These are phyloP conservation scores for Platycheirus albimanus DNA, from an alignment of 2,888 invertebrate genomes.

Conservation along the genomic window DNA sequence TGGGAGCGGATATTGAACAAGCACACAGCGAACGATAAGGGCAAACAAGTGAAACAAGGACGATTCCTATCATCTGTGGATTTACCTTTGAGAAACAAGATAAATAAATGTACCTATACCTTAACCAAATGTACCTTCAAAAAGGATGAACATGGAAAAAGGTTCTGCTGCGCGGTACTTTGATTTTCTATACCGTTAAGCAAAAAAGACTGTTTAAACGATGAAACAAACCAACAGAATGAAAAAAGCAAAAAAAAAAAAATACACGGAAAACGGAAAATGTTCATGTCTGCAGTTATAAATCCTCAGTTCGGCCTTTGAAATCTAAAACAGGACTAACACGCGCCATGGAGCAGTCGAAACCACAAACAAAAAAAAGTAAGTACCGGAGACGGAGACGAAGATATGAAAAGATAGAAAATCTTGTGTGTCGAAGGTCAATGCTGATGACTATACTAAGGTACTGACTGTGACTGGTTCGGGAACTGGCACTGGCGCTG, in stretches of 20 bases:
- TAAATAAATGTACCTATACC: neutral
- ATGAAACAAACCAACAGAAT: slow-evolving; percentile 23
- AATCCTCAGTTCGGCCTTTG: slow-evolving; percentile 46
- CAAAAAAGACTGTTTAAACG: slow-evolving; percentile 57
- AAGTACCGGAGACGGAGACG: slow-evolving; percentile 11
- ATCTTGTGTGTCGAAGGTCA: slow-evolving; percentile 66
- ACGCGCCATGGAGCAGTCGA: slow-evolving; percentile 14
- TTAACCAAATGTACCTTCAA: neutral
- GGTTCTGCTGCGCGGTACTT: slow-evolving; percentile 37
- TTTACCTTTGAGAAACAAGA: slow-evolving; percentile 49
- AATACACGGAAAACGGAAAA: neutral
- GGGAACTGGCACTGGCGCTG: slow-evolving; percentile 27
- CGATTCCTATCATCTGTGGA: slow-evolving; percentile 56
- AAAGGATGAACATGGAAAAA: slow-evolving; percentile 38
- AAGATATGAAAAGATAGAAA: slow-evolving; percentile 22
- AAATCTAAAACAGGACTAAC: slow-evolving; percentile 34
- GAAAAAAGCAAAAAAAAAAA: neutral
- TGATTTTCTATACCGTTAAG: slow-evolving; percentile 66
- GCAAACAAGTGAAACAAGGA: slow-evolving; percentile 35
- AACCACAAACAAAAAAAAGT: slow-evolving; percentile 1
- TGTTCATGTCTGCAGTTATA: slow-evolving; percentile 48
- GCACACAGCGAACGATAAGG: slow-evolving; percentile 58
- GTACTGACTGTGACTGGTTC: slow-evolving; percentile 21
- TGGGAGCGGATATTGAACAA: slow-evolving; percentile 46
- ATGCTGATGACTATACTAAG: slow-evolving; percentile 65